phyloP scores from a whole-genome alignment of 2,888 invertebrate genomes.

The Emmelina monodactyla region DNA sequence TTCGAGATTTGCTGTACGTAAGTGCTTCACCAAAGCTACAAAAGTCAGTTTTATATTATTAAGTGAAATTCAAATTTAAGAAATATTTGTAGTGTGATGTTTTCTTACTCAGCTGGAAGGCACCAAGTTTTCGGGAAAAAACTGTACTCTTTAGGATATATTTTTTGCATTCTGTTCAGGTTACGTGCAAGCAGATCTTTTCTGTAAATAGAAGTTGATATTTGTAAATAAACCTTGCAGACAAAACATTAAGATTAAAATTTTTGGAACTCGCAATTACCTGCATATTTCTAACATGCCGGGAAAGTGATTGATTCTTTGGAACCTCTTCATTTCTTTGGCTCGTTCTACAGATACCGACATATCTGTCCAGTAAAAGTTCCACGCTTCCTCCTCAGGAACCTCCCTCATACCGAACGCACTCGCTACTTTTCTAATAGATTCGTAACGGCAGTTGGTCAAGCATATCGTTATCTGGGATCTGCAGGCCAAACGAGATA shows the following conservation, averaged over 20 bases:
- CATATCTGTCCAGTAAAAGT: slow-evolving; percentile 90
- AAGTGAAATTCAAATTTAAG: background rate
- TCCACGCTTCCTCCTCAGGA: slow-evolving; percentile 84
- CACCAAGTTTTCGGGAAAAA: slow-evolving; percentile 96
- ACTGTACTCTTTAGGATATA: slow-evolving; percentile 89
- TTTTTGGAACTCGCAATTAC: slow-evolving; percentile 19
- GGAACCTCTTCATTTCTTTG: slow-evolving; percentile 91
- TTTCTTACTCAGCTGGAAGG: slow-evolving; percentile 85
- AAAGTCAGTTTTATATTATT: slow-evolving; percentile 7
- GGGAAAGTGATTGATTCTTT: slow-evolving; percentile 93
- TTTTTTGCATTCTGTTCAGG: slow-evolving; percentile 86
- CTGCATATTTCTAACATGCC: slow-evolving; percentile 87
- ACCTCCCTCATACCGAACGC: slow-evolving; percentile 81
- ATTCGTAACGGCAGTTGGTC: slow-evolving; percentile 76
- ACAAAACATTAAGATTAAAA: background rate
- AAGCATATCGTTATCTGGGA: slow-evolving; percentile 70
- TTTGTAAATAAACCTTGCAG: background rate
- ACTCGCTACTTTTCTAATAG: slow-evolving; percentile 73
- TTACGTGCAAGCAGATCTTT: slow-evolving; percentile 91
- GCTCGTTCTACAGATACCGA: slow-evolving; percentile 86
- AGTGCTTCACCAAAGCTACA: slow-evolving; percentile 76
- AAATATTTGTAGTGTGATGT: background rate
- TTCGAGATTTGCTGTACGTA: slow-evolving; percentile 74
- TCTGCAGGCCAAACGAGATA: no score
- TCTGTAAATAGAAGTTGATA: slow-evolving; percentile 37